Evolutionary conservation across 2,797 vertebrate genomes (phyloP), one percentile per base, ranked within the genome.

Genomic region (Perodicticus potto): DNA sequence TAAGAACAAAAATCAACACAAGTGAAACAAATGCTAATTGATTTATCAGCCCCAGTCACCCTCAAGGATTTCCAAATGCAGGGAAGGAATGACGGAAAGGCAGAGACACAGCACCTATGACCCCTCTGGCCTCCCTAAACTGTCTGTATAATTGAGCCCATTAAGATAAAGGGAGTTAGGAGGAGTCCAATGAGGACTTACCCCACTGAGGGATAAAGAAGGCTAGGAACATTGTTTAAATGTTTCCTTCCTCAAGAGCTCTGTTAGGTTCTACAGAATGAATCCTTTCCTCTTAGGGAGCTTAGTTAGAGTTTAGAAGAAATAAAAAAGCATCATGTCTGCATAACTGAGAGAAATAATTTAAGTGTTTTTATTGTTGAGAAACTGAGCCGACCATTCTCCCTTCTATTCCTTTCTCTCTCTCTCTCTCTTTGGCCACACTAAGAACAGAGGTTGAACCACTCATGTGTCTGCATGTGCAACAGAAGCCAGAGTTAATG

Each of bases 1-100:
- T 73, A 95, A 93, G 55, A 92, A 86, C 70, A 57, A 91, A 94
- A 97, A 76, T 11, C 92, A 86, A 95, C 40, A 91, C 27, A 69
- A 91, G 85, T 61, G 40, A 95, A 81, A 81, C 16, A 70, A 93
- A 59, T 63, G 76, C 73, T 88, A 61, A 95, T 85, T 85, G 67
- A 90, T 78, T 34, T 53, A 77, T 67, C 55, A 82, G 34, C 25
- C 34, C 89, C n/a, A 7, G 11, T 73, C 70, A 19, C 32, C 86
- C 61, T 73, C 5, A 32, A 90, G 82, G 45, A 81, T 69, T 72
- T 91, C 34, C 77, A 93, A 85, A n/a, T 25, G 37, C 9, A 74
- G 14, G 34, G 5, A 40, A 73, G 55, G 10, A 80, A 94, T 83
- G 29, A 87, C 90, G 93, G 2, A 76, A n/a, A n/a, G n/a, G n/a